phyloP scores from a whole-genome alignment of 2,888 invertebrate species.

The Dasysyrphus albostriatus region DNA sequence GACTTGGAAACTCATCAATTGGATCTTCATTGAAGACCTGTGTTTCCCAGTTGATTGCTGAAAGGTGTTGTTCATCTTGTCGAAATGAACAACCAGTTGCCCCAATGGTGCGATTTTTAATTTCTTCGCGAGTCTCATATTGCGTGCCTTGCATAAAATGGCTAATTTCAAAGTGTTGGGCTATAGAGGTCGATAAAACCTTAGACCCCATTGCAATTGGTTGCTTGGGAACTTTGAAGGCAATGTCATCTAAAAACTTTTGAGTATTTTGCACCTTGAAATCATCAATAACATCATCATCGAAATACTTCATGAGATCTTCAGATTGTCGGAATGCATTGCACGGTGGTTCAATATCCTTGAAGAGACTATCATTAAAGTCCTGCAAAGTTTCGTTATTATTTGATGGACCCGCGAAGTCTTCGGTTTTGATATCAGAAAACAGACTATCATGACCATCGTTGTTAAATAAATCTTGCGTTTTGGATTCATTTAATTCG shows the following conservation, averaged over 20 bases:
- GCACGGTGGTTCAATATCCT: slow-evolving; percentile 77
- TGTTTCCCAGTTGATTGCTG: slow-evolving; percentile 80
- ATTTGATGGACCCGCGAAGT: background rate
- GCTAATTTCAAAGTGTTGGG: slow-evolving; percentile 49
- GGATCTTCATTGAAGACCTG: slow-evolving; percentile 78
- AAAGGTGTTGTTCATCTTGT: slow-evolving; percentile 77
- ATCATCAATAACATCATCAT: slow-evolving; percentile 65
- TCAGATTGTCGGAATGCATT: slow-evolving; percentile 43
- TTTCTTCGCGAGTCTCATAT: slow-evolving; percentile 80
- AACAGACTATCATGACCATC: slow-evolving; percentile 73
- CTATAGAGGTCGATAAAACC: slow-evolving; percentile 34
- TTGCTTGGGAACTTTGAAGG: slow-evolving; percentile 78
- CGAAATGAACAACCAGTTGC: slow-evolving; percentile 9
- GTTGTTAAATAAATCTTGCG: slow-evolving; percentile 44
- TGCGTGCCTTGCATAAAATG: slow-evolving; percentile 80
- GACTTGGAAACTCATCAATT: slow-evolving; percentile 78
- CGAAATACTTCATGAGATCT: slow-evolving; percentile 76
- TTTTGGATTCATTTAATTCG: slow-evolving; percentile 21
- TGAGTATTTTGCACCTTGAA: slow-evolving; percentile 80
- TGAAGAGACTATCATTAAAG: slow-evolving; percentile 79
- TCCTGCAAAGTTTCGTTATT: slow-evolving; percentile 33
- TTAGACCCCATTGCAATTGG: slow-evolving; percentile 18
- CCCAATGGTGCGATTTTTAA: slow-evolving; percentile 76
- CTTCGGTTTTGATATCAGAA: slow-evolving; percentile 64
- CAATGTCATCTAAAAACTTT: slow-evolving; percentile 81